Evolutionary conservation across 2,113 vertebrate genomes (phyloP).

Genomic region (Chamaea fasciata): DNA sequence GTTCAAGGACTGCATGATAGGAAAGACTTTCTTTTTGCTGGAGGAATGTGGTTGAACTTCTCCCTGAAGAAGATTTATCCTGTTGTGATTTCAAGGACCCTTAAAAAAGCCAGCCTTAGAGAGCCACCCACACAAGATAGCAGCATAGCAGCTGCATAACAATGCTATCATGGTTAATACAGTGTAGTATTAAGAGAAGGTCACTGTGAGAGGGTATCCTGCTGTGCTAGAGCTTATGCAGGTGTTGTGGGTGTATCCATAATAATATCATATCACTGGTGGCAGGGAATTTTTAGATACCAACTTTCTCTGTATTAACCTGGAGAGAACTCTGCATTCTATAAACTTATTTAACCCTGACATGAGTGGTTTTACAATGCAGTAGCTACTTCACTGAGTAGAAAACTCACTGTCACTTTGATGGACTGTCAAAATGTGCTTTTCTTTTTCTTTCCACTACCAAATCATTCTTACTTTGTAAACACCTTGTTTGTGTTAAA

Average conservation of each 20-base stretch:
- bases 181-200: constrained; percentile 11
- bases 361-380: background rate
- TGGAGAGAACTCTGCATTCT: constrained; percentile 12
- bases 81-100: constrained; percentile 71
- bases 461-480: background rate
- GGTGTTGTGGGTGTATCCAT: constrained; percentile 30
- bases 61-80: constrained; percentile 58
- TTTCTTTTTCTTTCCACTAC: background rate
- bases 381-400: background rate
- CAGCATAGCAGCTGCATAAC: constrained; percentile 55
- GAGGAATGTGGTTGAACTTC: constrained; percentile 62
- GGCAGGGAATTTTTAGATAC: constrained; percentile 10
- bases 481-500: background rate
- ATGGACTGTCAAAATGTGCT: background rate
- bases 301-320: background rate
- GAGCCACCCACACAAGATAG: constrained; percentile 47
- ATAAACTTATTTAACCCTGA: background rate
- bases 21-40: constrained; percentile 40
- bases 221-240: constrained; percentile 7
- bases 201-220: constrained; percentile 12
- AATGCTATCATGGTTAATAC: background rate
- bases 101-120: constrained; percentile 27
- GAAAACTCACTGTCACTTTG: background rate
- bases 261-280: constrained; percentile 4
- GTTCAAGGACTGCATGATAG: constrained; percentile 53